phyloP scores from a whole-genome alignment of 2,888 invertebrate species.

The Metalampra italica region DNA sequence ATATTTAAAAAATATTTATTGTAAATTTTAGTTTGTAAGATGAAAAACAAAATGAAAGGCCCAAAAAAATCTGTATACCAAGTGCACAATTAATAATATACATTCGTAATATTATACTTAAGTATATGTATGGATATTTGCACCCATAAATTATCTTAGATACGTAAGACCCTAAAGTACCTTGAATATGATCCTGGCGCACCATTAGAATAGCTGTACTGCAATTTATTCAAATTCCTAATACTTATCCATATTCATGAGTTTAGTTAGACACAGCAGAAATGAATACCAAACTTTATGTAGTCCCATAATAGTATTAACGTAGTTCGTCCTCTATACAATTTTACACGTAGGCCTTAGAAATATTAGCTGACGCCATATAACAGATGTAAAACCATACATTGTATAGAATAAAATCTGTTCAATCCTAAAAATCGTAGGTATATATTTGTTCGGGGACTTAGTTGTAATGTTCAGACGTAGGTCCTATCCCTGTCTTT shows the following conservation, averaged over 20 bases:
- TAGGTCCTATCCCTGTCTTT: no score
- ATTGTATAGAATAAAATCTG: no score
- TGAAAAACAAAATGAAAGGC: conserved; percentile 58
- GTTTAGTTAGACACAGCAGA: background rate
- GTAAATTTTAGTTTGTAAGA: conserved; percentile 44
- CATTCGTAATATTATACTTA: conserved; percentile 21
- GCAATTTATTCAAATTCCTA: conserved; percentile 5
- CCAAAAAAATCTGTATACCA: conserved; percentile 71
- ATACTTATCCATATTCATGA: no score
- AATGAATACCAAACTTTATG: background rate
- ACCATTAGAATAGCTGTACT: conserved; percentile 13
- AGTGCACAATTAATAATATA: conserved; percentile 69
- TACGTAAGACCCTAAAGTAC: conserved; percentile 17
- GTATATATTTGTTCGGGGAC: no score
- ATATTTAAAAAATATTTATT: conserved; percentile 25
- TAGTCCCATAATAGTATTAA: background rate
- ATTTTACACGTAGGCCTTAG: no score
- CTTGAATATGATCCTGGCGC: conserved; percentile 20
- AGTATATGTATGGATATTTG: conserved; percentile 47
- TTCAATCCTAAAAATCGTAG: no score
- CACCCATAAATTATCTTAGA: conserved; percentile 35
- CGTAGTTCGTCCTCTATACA: no score
- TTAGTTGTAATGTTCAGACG: no score
- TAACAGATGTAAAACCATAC: no score
- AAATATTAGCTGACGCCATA: no score